A percentile compares a stretch with the other conserved stretches of the same genome.
phyloP scores from a whole-genome alignment of 1,140 invertebrate species.

The Lethrus apterus region DNA sequence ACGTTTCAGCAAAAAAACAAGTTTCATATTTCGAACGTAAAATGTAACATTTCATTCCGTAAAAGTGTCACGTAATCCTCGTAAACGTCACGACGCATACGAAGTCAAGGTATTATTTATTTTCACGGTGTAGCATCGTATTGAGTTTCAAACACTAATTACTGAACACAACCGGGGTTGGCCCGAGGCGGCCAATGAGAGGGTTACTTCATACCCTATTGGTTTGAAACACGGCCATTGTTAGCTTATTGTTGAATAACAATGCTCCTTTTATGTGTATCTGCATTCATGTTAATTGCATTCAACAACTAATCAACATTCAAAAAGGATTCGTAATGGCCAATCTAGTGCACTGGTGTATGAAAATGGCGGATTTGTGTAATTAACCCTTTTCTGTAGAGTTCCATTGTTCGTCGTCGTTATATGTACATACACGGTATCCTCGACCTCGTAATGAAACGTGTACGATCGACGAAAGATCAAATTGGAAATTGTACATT shows the following conservation, averaged over 20 bases:
- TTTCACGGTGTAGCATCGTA: too few species aligned
- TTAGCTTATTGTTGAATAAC: constrained; percentile 28
- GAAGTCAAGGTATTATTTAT: too few species aligned
- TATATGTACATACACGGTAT: too few species aligned
- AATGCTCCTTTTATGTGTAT: constrained; percentile 28
- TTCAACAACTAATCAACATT: constrained; percentile 33
- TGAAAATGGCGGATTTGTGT: constrained; percentile 20
- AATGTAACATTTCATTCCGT: too few species aligned
- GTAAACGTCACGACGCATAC: too few species aligned
- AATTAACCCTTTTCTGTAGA: constrained; percentile 10
- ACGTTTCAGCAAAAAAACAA: too few species aligned
- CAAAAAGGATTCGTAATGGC: constrained; percentile 19
- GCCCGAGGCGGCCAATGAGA: constrained; percentile 30
- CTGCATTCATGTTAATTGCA: constrained; percentile 31
- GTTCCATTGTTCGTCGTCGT: background rate
- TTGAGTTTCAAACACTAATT: constrained; percentile 28
- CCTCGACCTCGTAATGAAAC: too few species aligned
- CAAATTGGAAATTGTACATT: too few species aligned
- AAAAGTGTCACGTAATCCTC: too few species aligned
- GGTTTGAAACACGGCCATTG: constrained; percentile 33
- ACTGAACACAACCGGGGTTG: constrained; percentile 30
- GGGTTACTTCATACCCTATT: constrained; percentile 34
- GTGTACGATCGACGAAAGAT: too few species aligned
- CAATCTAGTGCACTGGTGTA: constrained; percentile 18
- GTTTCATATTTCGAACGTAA: too few species aligned